Base-by-base conservation (phyloP, 2,888 invertebrate species). In the Ophion obscuratus region DNA sequence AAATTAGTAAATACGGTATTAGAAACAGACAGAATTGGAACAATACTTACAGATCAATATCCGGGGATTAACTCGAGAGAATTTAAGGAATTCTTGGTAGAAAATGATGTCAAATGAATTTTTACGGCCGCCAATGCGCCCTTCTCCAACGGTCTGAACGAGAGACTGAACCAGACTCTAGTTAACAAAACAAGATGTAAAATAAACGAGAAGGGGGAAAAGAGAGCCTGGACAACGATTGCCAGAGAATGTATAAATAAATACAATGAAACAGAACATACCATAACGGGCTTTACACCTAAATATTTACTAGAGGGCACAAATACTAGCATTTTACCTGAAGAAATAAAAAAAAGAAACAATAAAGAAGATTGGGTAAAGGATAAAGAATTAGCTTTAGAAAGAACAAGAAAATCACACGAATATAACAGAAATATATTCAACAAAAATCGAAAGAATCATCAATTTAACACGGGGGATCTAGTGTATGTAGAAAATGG, bases 391-490 rank as follows among this genome's bases (percentile, higher is more conserved):
- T 62, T 73, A 83, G 90, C 91, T 31, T 71, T 89, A 14, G 68
- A 90, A 87, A 91, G 88, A 44, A 87, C 88, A 64, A 87, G 82
- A 75, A 90, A 87, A 87, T 89, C 84, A 20, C 89, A 89, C 82
- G 70, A 91, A 64, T 90, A 89, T 59, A 91, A 92, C 79, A 91
- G 90, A 76, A 88, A 83, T 78, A 79, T 74, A 84, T 89, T 87
- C 73, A 89, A 92, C 81, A 88, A 87, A 84, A 88, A 90, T 79
- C 74, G 90, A 79, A 92, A 88, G 85, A 47, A 89, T 7, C 82
- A 89, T 20, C 67, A 89, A 44, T 91, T 92, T 53, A 88, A 91
- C n/a, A 87, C 88, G 14, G 90, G 91, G 62, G 91, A 92, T 81
- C 36, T 81, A 67, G 91, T 91, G n/a, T 92, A 89, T 78, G 83